A percentile compares a stretch with the other conserved stretches of the same genome.
These are phyloP conservation scores for Tetragnatha versicolor DNA, from an alignment of 1,140 invertebrate genomes.

Conservation along the genomic window DNA sequence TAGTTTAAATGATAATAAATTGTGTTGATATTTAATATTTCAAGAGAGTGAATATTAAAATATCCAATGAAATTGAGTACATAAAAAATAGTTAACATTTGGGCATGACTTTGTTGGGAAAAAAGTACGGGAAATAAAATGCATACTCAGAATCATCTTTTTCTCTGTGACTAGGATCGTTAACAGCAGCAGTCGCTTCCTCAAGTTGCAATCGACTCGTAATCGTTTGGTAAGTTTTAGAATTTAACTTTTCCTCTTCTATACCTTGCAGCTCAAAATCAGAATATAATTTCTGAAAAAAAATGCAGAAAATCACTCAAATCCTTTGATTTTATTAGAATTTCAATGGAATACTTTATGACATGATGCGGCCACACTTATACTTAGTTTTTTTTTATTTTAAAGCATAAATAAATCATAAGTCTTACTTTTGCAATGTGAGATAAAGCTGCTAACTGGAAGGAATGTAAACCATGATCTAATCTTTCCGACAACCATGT, in stretches of 20 bases:
- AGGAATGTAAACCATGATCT: conserved; percentile 92
- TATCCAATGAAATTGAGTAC: too few relatives aligned
- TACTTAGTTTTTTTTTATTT: background rate
- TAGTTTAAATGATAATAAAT: too few relatives aligned
- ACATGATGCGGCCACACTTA: background rate
- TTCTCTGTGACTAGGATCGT: conserved; percentile 78
- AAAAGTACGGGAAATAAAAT: background rate
- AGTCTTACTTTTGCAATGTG: conserved; percentile 89
- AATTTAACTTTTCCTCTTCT: conserved; percentile 97
- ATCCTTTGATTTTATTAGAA: background rate
- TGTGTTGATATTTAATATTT: too few relatives aligned
- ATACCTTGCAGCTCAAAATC: conserved; percentile 99
- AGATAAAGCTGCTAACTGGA: conserved; percentile 95
- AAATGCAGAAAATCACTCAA: too few relatives aligned
- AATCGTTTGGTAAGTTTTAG: conserved; percentile 93
- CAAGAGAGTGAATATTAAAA: too few relatives aligned
- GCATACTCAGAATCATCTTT: conserved; percentile 64
- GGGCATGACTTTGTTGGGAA: too few relatives aligned
- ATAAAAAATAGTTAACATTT: too few relatives aligned
- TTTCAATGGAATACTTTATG: background rate
- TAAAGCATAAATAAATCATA: background rate
- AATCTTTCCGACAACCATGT: conserved; percentile 93
- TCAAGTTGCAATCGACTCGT: conserved; percentile 94
- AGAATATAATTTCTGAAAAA: conserved; percentile 92
- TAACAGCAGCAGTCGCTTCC: conserved; percentile 90